phyloP scores from a whole-genome alignment of 2,113 vertebrate genomes.

The Tichodroma muraria region DNA sequence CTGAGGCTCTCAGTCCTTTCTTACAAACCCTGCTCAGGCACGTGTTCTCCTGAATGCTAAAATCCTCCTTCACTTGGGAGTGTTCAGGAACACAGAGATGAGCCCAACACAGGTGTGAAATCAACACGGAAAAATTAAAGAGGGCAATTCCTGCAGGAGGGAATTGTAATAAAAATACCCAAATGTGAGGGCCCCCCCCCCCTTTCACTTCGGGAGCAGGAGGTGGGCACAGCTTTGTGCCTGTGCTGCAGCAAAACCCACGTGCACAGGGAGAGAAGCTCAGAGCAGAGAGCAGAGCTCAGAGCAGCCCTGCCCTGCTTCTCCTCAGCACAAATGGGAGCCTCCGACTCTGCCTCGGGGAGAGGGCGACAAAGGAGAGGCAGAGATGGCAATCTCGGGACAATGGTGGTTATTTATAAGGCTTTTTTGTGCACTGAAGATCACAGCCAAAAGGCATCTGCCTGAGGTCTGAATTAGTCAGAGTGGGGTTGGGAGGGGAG shows the following conservation, averaged over 20 bases:
- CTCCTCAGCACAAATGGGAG: neutral
- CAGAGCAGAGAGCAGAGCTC: neutral
- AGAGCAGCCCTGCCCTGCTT: neutral
- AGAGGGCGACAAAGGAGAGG: neutral
- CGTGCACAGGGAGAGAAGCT: accelerated
- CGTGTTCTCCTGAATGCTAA: neutral
- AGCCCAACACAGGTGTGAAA: neutral
- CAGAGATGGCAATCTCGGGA: slow-evolving; percentile 2
- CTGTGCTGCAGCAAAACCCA: neutral
- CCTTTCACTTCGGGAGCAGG: neutral
- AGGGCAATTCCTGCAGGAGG: accelerated
- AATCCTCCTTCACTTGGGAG: neutral
- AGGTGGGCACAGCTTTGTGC: neutral
- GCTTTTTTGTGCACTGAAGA: neutral
- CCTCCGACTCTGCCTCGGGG: neutral
- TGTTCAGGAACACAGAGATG: neutral
- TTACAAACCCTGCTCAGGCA: neutral
- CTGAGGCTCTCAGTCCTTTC: neutral
- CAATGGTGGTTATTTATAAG: slow-evolving; percentile 31
- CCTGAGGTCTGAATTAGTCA: slow-evolving; percentile 40
- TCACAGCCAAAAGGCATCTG: slow-evolving; percentile 18
- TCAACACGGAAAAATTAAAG: neutral
- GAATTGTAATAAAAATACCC: neutral
- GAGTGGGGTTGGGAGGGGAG: neutral
- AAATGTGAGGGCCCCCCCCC: neutral